Evolutionary conservation across 2,797 vertebrate species (phyloP).

Genomic region (Ctenosaura bakeri): DNA sequence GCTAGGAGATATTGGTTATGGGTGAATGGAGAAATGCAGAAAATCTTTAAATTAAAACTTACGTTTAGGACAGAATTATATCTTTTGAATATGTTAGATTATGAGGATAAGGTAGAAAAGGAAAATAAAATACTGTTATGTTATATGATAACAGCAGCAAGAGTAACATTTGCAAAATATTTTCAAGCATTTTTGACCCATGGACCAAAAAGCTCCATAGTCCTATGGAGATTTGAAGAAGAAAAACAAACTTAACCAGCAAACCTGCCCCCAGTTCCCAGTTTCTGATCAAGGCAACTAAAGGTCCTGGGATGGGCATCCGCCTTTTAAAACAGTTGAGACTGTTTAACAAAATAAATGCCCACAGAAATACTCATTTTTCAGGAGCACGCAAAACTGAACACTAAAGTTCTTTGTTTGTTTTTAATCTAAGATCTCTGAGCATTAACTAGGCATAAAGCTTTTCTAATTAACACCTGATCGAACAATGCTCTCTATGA

Average conservation of each 20-base stretch:
- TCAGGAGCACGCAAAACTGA: constrained; percentile 3
- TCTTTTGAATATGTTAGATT: too few relatives aligned
- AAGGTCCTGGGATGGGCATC: background rate
- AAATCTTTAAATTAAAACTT: too few relatives aligned
- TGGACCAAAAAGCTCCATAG: too few relatives aligned
- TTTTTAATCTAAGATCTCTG: background rate
- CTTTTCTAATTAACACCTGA: background rate
- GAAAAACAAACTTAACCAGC: background rate
- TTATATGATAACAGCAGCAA: too few relatives aligned
- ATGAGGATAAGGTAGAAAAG: too few relatives aligned
- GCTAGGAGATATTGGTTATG: too few relatives aligned
- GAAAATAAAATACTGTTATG: too few relatives aligned
- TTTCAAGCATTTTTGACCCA: background rate
- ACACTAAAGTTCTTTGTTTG: background rate
- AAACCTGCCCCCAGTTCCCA: background rate
- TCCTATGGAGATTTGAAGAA: background rate
- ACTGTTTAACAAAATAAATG: background rate
- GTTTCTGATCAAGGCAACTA: too few relatives aligned
- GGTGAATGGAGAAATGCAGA: too few relatives aligned
- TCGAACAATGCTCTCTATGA: background rate
- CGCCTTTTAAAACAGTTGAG: background rate
- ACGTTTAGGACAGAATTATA: too few relatives aligned
- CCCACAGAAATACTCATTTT: background rate
- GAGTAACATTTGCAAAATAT: background rate
- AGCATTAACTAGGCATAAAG: background rate